Percentiles rank a stretch among this genome's conserved stretches.
Evolutionary conservation across 2,888 invertebrate species (phyloP).

Genomic region (Nomada lathburiana): DNA sequence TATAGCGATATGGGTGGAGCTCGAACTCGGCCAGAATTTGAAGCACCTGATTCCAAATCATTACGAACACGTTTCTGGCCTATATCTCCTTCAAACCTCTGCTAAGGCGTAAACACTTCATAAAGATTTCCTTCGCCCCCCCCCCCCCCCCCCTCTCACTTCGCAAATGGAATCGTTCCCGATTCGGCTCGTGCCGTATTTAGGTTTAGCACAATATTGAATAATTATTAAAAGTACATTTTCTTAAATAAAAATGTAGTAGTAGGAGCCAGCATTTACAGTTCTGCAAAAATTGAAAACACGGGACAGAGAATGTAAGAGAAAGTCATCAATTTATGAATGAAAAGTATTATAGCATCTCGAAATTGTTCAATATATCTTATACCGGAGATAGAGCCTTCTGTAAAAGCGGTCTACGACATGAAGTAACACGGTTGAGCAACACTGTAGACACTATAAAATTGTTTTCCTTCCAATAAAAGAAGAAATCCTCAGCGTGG

Average conservation of each 20-base stretch:
- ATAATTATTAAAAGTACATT: neutral
- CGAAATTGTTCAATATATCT: neutral
- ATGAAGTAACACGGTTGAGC: conserved; percentile 26
- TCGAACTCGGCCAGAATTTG: conserved; percentile 37
- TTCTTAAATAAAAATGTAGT: no score
- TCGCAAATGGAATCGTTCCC: neutral
- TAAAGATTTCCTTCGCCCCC: conserved; percentile 23
- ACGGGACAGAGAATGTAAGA: no score
- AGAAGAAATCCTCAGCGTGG: conserved; percentile 49
- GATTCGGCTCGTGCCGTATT: no score
- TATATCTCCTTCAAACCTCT: neutral
- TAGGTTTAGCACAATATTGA: no score
- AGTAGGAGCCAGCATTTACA: no score
- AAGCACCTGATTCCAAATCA: conserved; percentile 50
- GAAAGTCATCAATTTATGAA: no score
- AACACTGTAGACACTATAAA: conserved; percentile 54
- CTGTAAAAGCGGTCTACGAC: neutral
- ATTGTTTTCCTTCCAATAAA: conserved; percentile 58
- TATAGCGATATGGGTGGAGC: conserved; percentile 11
- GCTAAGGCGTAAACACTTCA: conserved; percentile 30
- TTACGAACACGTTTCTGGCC: conserved; percentile 39
- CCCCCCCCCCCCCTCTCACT: neutral
- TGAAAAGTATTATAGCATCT: neutral
- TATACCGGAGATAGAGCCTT: neutral
- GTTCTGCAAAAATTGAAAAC: no score